These are phyloP conservation scores for Drosophila dives DNA, from an alignment of 2,888 invertebrate genomes.

Conservation along the genomic window DNA sequence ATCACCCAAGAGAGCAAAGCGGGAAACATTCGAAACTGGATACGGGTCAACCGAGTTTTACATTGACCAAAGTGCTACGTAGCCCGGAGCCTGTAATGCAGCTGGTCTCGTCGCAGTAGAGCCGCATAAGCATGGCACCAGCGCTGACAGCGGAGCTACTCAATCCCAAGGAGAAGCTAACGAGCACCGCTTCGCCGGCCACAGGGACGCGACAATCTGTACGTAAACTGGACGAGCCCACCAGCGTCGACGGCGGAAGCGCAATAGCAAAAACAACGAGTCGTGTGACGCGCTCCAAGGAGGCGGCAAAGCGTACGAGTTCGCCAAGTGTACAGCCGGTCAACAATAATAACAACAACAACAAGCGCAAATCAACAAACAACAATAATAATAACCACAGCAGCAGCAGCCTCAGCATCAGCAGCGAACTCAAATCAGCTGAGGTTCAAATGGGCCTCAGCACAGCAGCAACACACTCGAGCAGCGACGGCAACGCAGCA, in stretches of 20 bases:
- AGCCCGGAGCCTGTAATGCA: slow-evolving; percentile 58
- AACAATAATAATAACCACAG: slow-evolving; percentile 35
- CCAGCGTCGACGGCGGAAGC: slow-evolving; percentile 17
- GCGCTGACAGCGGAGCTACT: slow-evolving; percentile 94
- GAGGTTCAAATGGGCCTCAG: slow-evolving; percentile 80
- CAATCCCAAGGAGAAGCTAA: slow-evolving; percentile 84
- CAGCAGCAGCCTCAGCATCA: slow-evolving; percentile 13
- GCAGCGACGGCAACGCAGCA: slow-evolving; percentile 55
- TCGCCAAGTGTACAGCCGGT: slow-evolving; percentile 29
- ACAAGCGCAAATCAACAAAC: slow-evolving; percentile 52
- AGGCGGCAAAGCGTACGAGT: slow-evolving; percentile 46
- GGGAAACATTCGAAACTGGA: slow-evolving; percentile 4
- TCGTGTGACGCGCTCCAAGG: slow-evolving; percentile 73
- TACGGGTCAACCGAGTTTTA: not conserved
- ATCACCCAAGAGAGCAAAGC: slow-evolving; percentile 12
- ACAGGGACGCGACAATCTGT: slow-evolving; percentile 63
- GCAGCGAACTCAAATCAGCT: slow-evolving; percentile 33
- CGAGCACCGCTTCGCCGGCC: slow-evolving; percentile 84
- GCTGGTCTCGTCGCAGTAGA: slow-evolving; percentile 69
- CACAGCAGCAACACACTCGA: slow-evolving; percentile 62
- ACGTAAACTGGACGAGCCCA: slow-evolving; percentile 59
- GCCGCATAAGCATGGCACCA: slow-evolving; percentile 91
- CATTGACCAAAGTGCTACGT: slow-evolving; percentile 18
- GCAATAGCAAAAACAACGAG: slow-evolving; percentile 47
- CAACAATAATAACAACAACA: slow-evolving; percentile 24